phyloP scores from a whole-genome alignment of 2,797 vertebrate species.

The Hipposideros larvatus region DNA sequence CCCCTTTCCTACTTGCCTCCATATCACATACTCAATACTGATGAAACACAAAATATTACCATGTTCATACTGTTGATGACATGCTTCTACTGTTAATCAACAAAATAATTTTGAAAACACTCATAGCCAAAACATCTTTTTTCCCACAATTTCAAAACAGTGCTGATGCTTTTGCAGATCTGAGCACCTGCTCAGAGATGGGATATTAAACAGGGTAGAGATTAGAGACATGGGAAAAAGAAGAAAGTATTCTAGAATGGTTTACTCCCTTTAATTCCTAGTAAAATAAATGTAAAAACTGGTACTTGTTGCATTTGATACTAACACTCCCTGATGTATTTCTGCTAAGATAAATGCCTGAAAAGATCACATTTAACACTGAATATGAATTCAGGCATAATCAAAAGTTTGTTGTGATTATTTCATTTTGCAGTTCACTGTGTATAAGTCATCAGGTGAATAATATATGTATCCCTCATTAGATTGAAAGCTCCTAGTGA shows the following conservation, averaged over 20 bases:
- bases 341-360: neutral
- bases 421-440: neutral
- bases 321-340: neutral
- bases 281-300: neutral
- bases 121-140: neutral
- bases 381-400: neutral
- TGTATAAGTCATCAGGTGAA: neutral
- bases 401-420: neutral
- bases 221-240: neutral
- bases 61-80: neutral
- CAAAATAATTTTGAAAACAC: slow-evolving; percentile 9
- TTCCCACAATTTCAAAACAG: neutral
- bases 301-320: neutral
- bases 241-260: neutral
- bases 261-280: neutral
- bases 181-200: neutral
- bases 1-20: neutral
- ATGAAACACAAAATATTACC: neutral
- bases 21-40: neutral
- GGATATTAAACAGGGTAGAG: neutral
- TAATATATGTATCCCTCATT: neutral
- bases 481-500: neutral
- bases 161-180: neutral
- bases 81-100: neutral
- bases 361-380: neutral